Conservation (phyloP, 2,113 vertebrate genomes). For the Apteryx owenii region DNA sequence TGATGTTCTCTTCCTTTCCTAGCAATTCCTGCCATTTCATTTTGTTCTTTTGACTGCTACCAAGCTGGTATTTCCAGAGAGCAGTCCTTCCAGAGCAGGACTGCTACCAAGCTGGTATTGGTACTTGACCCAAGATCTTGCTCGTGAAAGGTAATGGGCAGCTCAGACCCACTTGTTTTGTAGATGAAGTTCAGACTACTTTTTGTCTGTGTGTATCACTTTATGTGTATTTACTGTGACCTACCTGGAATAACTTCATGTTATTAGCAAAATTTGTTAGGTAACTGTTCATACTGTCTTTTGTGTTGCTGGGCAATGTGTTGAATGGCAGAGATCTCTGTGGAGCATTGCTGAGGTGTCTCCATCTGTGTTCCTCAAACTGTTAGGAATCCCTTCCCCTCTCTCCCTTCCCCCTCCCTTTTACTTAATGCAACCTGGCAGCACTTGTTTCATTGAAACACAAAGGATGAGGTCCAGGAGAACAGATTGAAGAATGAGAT, state of each 20-base stretch:
- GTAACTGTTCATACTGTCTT: background rate
- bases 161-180: background rate
- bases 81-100: too few relatives aligned
- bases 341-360: rapidly evolving
- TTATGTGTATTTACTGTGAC: background rate
- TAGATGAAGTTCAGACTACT: too few relatives aligned
- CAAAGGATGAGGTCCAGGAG: rapidly evolving
- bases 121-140: background rate
- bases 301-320: background rate
- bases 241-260: background rate
- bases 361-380: background rate
- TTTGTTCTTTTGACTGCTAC: background rate
- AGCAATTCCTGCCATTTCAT: background rate
- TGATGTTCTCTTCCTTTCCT: background rate
- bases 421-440: background rate
- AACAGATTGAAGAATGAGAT: rapidly evolving
- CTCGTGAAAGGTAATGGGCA: background rate
- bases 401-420: background rate
- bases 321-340: background rate
- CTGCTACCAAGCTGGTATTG: background rate
- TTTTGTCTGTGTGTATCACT: background rate
- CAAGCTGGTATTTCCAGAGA: background rate
- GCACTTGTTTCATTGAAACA: background rate
- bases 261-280: background rate
- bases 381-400: background rate